Evolutionary conservation across 2,797 vertebrate species (phyloP), one percentile per base, ranked within the genome.

Genomic region (Leptatherina wallacei): DNA sequence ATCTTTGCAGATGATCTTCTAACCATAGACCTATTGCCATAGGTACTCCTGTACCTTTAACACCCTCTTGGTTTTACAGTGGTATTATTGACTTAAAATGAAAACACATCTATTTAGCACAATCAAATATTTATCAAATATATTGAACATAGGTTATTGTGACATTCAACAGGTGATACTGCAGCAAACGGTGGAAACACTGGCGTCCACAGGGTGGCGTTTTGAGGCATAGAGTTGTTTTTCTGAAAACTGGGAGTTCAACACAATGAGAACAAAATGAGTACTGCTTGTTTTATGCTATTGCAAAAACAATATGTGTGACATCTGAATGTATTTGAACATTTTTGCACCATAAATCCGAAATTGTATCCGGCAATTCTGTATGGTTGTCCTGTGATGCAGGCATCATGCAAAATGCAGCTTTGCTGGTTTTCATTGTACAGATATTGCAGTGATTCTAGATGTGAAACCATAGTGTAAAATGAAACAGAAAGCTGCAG

Each of bases 111-210:
- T 55, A 18, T 3, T 40, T 20, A 35, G 4, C 20, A 32, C 33
- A 2, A n/a, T 55, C 0, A 29, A 13, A 6, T 22, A 22, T 22
- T 61, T 18, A 4, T 33, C 65, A 11, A 64, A 33, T 51, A 11
- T 7, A 22, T 36, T 44, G 18, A 2, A 10, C 27, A 16, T 36
- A 7, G 38, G 24, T 51, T 12, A 0, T 35, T 38, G n/a, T 20
- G 24, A 12, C 44, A 24, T 58, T 87, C 90, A 92, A 93, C 92
- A 93, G 88, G 90, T 92, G 84, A 78, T 40, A 14, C n/a, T 60
- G 65, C 64, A 74, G 65, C 16, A 65, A 20, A 4, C 1, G 2
- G 18, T 1, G 38, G 58, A 18, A 30, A 7, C 54, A 35, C 3
- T 0, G 10, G 4, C 16, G 22, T 27, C 83, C 91, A 63, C 75